Evolutionary conservation across 2,797 vertebrate genomes (phyloP).

Genomic region (Buphagus erythrorhynchus): DNA sequence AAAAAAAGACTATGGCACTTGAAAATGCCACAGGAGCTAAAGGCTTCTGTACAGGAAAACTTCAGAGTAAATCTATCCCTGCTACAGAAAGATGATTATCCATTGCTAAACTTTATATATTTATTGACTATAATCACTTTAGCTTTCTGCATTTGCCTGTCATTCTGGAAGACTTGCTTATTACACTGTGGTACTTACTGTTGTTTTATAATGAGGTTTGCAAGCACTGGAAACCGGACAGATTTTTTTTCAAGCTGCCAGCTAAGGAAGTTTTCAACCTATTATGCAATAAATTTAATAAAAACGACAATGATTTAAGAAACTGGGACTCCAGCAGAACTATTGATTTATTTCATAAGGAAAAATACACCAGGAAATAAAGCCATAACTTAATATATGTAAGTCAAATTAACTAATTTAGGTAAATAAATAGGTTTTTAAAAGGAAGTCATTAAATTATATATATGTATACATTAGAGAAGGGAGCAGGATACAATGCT

Average conservation of each 20-base stretch:
- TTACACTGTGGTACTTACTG: background rate
- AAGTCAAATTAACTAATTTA: constrained; percentile 36
- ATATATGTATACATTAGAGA: background rate
- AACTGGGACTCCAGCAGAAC: background rate
- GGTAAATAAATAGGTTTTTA: constrained; percentile 21
- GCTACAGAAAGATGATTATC: background rate
- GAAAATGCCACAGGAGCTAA: background rate
- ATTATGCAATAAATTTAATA: constrained; percentile 44
- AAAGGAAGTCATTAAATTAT: constrained; percentile 1
- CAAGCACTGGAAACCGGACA: background rate
- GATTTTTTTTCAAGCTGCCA: background rate
- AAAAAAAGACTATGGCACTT: background rate
- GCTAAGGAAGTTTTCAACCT: constrained; percentile 22
- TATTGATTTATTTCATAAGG: background rate
- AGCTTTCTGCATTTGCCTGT: background rate
- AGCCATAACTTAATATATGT: constrained; percentile 36
- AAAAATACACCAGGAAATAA: constrained; percentile 47
- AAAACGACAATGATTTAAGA: constrained; percentile 15
- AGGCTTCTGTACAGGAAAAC: background rate
- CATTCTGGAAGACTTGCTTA: background rate
- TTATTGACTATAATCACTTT: background rate
- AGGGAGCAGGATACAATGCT: background rate
- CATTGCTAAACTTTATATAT: background rate
- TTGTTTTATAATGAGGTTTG: constrained; percentile 13
- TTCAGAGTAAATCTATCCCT: background rate